phyloP scores from a whole-genome alignment of 2,113 vertebrate species.

The Anthoscopus minutus region DNA sequence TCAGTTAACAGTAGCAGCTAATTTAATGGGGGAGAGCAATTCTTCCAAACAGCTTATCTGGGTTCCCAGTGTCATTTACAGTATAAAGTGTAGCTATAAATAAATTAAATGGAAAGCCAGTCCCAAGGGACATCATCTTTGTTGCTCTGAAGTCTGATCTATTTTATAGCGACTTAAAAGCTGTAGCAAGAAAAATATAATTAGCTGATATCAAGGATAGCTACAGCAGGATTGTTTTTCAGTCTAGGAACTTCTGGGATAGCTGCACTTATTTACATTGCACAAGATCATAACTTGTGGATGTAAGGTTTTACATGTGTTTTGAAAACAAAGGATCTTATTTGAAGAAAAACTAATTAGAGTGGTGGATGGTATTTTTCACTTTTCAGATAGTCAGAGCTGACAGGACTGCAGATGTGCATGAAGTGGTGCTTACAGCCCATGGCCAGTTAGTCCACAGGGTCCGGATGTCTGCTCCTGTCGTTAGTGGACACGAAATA shows the following conservation, averaged over 20 bases:
- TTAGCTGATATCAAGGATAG: neutral
- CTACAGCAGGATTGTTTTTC: neutral
- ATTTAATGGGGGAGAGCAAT: neutral
- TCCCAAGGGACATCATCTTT: neutral
- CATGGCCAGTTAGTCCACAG: too few relatives aligned
- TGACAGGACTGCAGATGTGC: neutral
- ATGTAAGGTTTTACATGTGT: neutral
- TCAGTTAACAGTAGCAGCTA: neutral
- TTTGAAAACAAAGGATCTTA: neutral
- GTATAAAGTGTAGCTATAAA: slow-evolving; percentile 15
- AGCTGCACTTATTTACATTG: neutral
- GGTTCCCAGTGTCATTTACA: slow-evolving; percentile 8
- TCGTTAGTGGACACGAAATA: too few relatives aligned
- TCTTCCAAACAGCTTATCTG: slow-evolving; percentile 5
- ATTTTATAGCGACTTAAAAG: neutral
- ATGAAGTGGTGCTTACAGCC: neutral
- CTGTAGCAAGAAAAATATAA: neutral
- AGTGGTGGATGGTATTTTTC: neutral
- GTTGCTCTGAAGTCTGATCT: neutral
- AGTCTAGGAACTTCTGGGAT: neutral
- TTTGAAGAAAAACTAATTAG: neutral
- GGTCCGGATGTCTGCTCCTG: too few relatives aligned
- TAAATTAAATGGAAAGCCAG: slow-evolving; percentile 3
- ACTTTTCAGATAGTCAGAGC: neutral
- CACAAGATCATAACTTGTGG: neutral